Conservation (phyloP, 2,888 invertebrate genomes). For the Meteorus cinctellus region DNA sequence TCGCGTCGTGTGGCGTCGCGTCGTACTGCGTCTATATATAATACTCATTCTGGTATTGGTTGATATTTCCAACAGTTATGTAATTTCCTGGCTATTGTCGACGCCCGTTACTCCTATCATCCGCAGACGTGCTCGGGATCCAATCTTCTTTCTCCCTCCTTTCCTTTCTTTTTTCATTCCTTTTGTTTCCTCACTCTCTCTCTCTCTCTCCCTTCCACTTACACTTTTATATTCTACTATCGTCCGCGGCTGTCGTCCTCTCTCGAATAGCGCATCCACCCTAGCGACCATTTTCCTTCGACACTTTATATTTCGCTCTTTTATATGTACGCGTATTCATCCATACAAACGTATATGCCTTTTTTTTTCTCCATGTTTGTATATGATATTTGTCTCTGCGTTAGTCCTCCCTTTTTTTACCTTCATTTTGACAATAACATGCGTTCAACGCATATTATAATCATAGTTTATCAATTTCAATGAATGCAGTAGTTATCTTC, state of each 20-base stretch:
- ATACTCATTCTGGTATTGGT: slow-evolving; percentile 67
- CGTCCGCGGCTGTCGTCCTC: not conserved
- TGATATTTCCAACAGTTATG: slow-evolving; percentile 74
- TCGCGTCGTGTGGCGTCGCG: slow-evolving; percentile 26
- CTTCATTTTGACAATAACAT: too few relatives aligned
- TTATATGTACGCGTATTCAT: too few relatives aligned
- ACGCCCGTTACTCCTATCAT: slow-evolving; percentile 67
- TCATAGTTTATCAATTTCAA: too few relatives aligned
- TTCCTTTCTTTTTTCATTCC: slow-evolving; percentile 37
- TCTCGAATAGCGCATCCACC: not conserved
- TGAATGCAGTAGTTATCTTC: too few relatives aligned
- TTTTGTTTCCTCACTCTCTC: slow-evolving; percentile 35
- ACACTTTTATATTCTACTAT: not conserved
- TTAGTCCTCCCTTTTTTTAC: too few relatives aligned
- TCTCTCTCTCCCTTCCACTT: slow-evolving; percentile 27
- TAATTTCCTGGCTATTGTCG: slow-evolving; percentile 74
- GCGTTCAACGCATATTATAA: too few relatives aligned
- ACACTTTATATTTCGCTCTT: not conserved
- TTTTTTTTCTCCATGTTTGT: too few relatives aligned
- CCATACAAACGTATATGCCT: too few relatives aligned
- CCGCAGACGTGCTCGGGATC: slow-evolving; percentile 66
- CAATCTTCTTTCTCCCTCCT: slow-evolving; percentile 53
- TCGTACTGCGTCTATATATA: slow-evolving; percentile 28
- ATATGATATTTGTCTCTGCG: too few relatives aligned
- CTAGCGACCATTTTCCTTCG: not conserved